Base-by-base conservation (phyloP, 2,888 invertebrate species). In the Agonopterix subpropinquella region DNA sequence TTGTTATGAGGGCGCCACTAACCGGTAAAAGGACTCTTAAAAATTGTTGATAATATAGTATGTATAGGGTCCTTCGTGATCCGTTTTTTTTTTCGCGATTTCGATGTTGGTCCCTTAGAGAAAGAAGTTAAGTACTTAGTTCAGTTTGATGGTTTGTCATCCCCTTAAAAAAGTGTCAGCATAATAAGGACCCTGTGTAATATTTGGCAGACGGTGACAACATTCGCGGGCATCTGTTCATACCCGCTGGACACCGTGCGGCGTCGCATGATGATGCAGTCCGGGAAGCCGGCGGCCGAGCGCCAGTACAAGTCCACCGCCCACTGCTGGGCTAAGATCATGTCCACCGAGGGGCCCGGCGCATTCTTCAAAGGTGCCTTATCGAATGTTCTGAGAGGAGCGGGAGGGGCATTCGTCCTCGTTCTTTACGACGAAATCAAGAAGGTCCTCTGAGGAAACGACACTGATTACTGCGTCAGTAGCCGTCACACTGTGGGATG, bases 261-360 rank as follows among this genome's bases (percentile, higher is more conserved):
- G 66, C 92, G 98, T 86, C 93, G 98, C 74, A 96, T 99, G 96
- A 98, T 98, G 98, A 98, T 98, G 98, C 98, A 98, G 88, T 97
- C 97, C 52, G 96, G 96, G 41, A 91, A 93, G 59, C 92, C 92
- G 54, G 89, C 91, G 68, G 79, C 90, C 47, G 95, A 97, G 58
- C 91, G 96, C 54, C 84, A 92, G 67, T 98, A 97, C 91, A 97
- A 95, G 89, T 96, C 90, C 84, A 97, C 98, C 35, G 77, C 94
- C 41, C 96, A 98, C 80, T 98, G 98, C 88, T 96, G 97, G 94
- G 71, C 88, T 11, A 92, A 92, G 70, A 96, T 97, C 70, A 82
- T 93, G 64, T 92, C 92, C 68, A 88, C 90, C 41, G 98, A 98
- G 86, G 98, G 98, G 45, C 59, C 86, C 0, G 76, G 78, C 36